A percentile compares a stretch with the other conserved stretches of the same genome.
Evolutionary conservation across 2,888 invertebrate species (phyloP).

Genomic region (Andrena praecox): DNA sequence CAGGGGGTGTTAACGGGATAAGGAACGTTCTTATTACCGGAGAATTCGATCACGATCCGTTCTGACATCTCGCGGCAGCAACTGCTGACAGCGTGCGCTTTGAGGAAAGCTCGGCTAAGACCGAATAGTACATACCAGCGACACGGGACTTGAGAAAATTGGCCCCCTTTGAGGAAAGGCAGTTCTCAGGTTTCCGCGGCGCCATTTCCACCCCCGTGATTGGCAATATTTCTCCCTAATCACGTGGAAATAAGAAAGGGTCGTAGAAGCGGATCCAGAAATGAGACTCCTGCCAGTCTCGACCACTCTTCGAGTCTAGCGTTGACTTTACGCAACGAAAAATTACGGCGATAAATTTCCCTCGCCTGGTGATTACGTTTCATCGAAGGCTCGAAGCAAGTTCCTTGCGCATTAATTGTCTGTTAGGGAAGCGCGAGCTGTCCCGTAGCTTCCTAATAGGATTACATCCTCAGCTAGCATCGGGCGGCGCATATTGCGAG

Average conservation of each 20-base stretch:
- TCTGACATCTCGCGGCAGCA: no score
- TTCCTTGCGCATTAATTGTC: constrained; percentile 34
- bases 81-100: not conserved
- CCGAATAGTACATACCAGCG: not conserved
- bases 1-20: no score
- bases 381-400: not conserved
- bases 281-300: not conserved
- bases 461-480: constrained; percentile 15
- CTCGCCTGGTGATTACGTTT: not conserved
- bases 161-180: not conserved
- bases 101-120: not conserved
- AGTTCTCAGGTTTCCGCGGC: not conserved
- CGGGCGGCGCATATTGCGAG: not conserved
- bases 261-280: not conserved
- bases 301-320: not conserved
- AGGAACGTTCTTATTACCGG: no score
- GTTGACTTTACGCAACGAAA: not conserved
- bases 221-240: constrained; percentile 12
- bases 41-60: no score
- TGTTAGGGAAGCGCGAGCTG: constrained; percentile 14
- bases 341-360: not conserved
- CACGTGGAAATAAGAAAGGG: not conserved
- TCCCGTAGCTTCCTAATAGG: constrained; percentile 10
- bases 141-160: not conserved
- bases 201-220: not conserved